Base-by-base conservation (phyloP, 2,888 invertebrate genomes). In the Platycheirus rosarum region DNA sequence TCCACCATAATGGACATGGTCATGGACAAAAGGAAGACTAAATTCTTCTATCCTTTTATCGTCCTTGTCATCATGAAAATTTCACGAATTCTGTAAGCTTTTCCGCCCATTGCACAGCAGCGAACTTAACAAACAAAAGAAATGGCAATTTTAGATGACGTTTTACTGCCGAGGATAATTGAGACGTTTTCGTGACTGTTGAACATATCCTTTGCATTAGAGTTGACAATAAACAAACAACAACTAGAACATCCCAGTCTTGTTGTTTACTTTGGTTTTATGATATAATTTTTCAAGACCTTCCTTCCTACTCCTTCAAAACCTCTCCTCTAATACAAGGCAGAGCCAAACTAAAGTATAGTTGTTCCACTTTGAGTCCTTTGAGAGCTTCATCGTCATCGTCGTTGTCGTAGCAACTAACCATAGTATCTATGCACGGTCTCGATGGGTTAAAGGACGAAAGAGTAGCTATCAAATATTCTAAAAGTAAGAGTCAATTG, bases 181-280 rank as follows among this genome's bases (percentile, higher is more conserved):
- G 76, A 71, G 80, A 51, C 60, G 62, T 70, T 76, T 66, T 76
- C 80, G 80, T 80, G 80, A 76, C 80, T 80, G 80, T 80, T 76
- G 76, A 80, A 76, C 80, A 76, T 80, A 76, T 80, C 76, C 80
- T 65, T 71, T 80, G 70, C 76, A 80, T 76, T 76, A 76, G 70
- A 55, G 66, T 66, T 29, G 60, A 46, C 53, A 53, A 46, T 32
- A 32, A 29, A 48, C 53, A n/a, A n/a, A n/a, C 66, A 35, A 35
- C 32, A 35, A 20, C 16, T 46, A 20, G n/a, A 62, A 62, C 32
- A 62, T 14, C 48, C 26, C 37, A 48, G 7, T 13, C 6, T 2
- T 44, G 78, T 69, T 75, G 71, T 70, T 80, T 65, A 51, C 65
- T 80, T 66, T 65, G 37, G 32, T 75, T 75, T 75, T 35, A 74